Evolutionary conservation across 2,113 vertebrate species (phyloP).

Genomic region (Campylomormyrus numenius): DNA sequence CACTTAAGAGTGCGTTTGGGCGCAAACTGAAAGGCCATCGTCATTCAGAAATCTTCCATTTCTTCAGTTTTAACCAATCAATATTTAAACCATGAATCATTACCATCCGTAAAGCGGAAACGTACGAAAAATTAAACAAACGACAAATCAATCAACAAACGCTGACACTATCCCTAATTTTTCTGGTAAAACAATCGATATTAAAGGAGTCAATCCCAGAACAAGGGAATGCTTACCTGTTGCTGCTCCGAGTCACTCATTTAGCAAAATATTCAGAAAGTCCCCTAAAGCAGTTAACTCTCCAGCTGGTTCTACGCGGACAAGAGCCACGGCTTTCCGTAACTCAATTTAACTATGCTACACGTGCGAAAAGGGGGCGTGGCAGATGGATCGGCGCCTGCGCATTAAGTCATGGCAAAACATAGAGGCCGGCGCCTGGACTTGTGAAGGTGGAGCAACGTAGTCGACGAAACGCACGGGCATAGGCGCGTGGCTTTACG

Average conservation of each 20-base stretch:
- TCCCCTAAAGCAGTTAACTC: not conserved
- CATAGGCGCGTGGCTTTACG: not conserved
- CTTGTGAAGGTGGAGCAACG: not conserved
- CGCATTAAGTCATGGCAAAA: not conserved
- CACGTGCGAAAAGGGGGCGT: slow-evolving; percentile 5
- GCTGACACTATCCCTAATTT: not conserved
- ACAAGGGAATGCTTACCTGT: slow-evolving; percentile 47
- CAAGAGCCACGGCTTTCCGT: not conserved
- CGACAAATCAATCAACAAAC: not conserved
- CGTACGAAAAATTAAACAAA: not conserved
- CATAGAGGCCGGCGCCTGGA: not conserved
- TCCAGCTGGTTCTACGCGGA: not conserved
- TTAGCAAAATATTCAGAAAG: not conserved
- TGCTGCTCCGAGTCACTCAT: slow-evolving; percentile 54
- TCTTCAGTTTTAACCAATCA: not conserved
- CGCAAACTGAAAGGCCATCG: not conserved
- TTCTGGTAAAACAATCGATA: not conserved
- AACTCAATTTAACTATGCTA: slow-evolving; percentile 14
- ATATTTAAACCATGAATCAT: not conserved
- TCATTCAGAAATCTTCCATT: not conserved
- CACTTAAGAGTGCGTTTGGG: not conserved
- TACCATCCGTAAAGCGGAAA: not conserved
- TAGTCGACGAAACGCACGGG: not conserved
- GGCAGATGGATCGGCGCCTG: not conserved
- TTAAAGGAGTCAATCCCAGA: not conserved